Conservation (phyloP, 1,140 invertebrate species). For the Elysia chlorotica region DNA sequence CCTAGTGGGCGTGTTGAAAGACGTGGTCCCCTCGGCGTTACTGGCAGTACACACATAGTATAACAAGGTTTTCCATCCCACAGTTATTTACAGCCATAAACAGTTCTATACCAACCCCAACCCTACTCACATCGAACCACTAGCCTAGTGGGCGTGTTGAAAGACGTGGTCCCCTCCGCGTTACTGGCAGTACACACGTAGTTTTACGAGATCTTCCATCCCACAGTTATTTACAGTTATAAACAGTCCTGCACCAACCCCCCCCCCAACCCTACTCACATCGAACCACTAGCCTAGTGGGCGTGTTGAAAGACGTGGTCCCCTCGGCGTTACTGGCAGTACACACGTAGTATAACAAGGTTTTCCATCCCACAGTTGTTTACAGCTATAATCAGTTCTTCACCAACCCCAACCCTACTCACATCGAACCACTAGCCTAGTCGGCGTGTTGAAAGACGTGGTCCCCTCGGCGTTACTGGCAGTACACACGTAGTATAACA, state of each 20-base stretch:
- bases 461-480: not conserved
- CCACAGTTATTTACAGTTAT: not conserved
- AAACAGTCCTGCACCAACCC: not conserved
- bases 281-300: no score
- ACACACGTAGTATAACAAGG: no score
- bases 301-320: no score
- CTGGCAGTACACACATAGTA: no score
- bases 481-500: not conserved
- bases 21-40: no score
- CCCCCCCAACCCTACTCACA: not conserved
- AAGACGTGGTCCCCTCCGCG: no score
- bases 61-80: not conserved
- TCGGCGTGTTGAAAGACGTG: not conserved
- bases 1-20: no score
- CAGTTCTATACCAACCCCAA: not conserved
- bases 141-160: not conserved
- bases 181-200: not conserved
- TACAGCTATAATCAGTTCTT: not conserved
- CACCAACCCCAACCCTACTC: not conserved
- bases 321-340: no score
- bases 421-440: slow-evolving; percentile 1
- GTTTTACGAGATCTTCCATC: not conserved
- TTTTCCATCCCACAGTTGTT: not conserved
- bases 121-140: slow-evolving; percentile 4
- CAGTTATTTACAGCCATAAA: not conserved